These are phyloP conservation scores for Acestrorhynchus altus DNA, from an alignment of 2,797 vertebrate genomes.

Conservation along the genomic window DNA sequence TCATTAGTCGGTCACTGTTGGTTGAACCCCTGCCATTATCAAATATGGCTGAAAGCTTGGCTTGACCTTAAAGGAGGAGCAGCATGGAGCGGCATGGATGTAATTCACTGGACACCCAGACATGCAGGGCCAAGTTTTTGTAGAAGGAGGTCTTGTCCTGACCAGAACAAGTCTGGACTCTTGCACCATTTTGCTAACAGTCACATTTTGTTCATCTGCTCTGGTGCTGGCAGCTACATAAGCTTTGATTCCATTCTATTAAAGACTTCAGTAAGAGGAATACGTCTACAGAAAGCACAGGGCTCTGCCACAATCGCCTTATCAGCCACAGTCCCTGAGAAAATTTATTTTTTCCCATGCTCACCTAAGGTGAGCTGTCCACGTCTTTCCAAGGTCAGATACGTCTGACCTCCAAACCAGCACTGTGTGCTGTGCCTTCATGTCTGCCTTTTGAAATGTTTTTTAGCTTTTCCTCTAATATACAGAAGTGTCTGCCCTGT, in stretches of 20 bases:
- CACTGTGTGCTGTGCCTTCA: neutral
- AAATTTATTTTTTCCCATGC: neutral
- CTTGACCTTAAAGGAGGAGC: constrained; percentile 32
- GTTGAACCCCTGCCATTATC: constrained; percentile 54
- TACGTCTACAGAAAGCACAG: neutral
- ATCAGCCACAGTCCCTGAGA: neutral
- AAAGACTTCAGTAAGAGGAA: neutral
- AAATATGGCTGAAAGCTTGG: constrained; percentile 40
- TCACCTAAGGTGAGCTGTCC: neutral
- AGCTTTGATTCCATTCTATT: constrained; percentile 19
- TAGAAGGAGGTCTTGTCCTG: constrained; percentile 7
- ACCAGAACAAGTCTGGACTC: constrained; percentile 18
- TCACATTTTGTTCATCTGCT: constrained; percentile 29
- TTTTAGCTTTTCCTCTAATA: neutral
- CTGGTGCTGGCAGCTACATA: neutral
- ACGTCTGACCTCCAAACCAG: constrained; percentile 5
- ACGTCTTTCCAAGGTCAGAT: constrained; percentile 1
- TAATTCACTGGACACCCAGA: constrained; percentile 24
- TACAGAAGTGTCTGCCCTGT: neutral
- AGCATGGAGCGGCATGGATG: constrained; percentile 16
- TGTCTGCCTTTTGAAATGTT: constrained; percentile 16
- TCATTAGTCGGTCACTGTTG: constrained; percentile 47
- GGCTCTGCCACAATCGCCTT: constrained; percentile 2
- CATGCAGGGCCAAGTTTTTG: neutral
- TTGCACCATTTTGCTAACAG: constrained; percentile 1